Percentiles rank a stretch among this genome's conserved stretches.
phyloP scores from a whole-genome alignment of 2,113 vertebrate genomes.

The Oreochromis aureus region DNA sequence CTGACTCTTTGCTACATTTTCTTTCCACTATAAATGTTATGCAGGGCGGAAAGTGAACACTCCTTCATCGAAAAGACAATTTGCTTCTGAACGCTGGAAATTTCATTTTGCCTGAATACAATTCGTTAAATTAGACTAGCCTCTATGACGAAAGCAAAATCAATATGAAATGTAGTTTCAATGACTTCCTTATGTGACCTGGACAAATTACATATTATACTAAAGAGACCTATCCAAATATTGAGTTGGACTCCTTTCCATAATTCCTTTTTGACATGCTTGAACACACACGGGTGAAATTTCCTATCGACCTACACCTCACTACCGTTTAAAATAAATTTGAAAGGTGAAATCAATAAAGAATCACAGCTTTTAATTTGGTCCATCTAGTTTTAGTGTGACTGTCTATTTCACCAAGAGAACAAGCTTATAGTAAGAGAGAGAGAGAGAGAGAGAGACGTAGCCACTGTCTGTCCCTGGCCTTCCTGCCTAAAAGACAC shows the following conservation, averaged over 20 bases:
- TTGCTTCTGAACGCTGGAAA: neutral
- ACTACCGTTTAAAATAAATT: neutral
- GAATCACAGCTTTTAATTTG: neutral
- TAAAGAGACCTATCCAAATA: neutral
- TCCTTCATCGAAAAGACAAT: neutral
- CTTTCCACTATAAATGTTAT: neutral
- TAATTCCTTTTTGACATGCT: slow-evolving; percentile 1
- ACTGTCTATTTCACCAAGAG: neutral
- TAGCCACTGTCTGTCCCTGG: neutral
- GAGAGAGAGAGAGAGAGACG: neutral
- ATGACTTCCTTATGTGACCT: neutral
- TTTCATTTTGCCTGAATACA: neutral
- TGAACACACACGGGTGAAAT: neutral
- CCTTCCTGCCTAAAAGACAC: neutral
- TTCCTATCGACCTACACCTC: neutral
- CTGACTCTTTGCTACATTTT: neutral
- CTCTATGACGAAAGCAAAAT: neutral
- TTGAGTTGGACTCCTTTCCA: neutral
- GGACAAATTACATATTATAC: slow-evolving; percentile 2
- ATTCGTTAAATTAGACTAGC: neutral
- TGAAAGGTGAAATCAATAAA: slow-evolving; percentile 10
- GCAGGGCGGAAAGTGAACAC: neutral
- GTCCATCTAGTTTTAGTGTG: neutral
- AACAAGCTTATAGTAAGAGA: neutral
- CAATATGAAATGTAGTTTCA: neutral